Conservation (phyloP, 2,113 vertebrate species). For the Alligator mississippiensis region DNA sequence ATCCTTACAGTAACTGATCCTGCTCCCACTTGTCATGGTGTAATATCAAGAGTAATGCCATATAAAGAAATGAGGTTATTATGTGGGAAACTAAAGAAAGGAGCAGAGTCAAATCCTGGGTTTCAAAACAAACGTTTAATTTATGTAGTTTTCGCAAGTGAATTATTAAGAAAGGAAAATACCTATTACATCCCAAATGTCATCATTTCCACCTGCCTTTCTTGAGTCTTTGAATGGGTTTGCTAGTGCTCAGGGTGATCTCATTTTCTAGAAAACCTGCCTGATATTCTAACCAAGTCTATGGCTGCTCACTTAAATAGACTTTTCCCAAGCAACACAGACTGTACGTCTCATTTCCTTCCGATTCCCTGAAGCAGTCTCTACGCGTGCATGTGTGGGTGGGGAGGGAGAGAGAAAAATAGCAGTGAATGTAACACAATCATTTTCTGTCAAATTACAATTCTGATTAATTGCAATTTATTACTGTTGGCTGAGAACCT, state of each 20-base stretch:
- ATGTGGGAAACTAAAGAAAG: background rate
- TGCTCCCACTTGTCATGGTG: background rate
- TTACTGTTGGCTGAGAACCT: background rate
- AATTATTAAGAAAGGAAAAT: conserved; percentile 44
- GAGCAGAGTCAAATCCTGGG: background rate
- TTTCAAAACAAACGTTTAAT: conserved; percentile 36
- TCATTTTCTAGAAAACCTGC: conserved; percentile 72
- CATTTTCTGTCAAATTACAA: conserved; percentile 66
- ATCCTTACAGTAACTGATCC: background rate
- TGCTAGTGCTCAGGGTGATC: conserved; percentile 64
- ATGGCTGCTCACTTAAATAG: conserved; percentile 57
- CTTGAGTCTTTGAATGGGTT: conserved; percentile 39
- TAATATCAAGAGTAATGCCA: background rate
- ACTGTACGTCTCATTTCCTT: conserved; percentile 71
- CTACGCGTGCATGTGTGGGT: conserved; percentile 24
- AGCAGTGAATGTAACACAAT: background rate
- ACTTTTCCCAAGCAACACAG: conserved; percentile 46
- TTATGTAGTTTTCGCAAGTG: background rate
- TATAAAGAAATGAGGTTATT: background rate
- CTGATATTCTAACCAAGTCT: conserved; percentile 69
- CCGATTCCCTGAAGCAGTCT: conserved; percentile 69
- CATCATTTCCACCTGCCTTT: conserved; percentile 22
- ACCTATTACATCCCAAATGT: conserved; percentile 12
- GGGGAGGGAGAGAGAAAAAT: background rate
- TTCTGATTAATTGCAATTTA: conserved; percentile 46